Conservation (phyloP, 2,888 invertebrate genomes). For the Epinotia ramella region DNA sequence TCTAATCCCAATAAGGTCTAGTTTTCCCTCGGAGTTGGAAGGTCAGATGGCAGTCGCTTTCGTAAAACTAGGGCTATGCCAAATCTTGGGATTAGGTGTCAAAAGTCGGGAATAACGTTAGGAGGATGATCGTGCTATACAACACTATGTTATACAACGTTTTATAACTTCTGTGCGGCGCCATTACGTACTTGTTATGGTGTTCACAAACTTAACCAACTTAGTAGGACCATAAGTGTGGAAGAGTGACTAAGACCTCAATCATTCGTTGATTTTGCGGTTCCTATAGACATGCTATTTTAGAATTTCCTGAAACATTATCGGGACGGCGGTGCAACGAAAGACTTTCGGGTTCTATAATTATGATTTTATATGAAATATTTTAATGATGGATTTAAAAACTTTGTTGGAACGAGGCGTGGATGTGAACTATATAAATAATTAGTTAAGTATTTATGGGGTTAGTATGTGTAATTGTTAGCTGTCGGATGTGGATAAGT, state of each 20-base stretch:
- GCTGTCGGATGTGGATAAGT: slow-evolving; percentile 30
- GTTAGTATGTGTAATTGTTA: slow-evolving; percentile 44
- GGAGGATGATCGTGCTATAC: too few species aligned
- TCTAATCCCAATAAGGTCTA: too few species aligned
- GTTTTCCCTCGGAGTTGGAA: too few species aligned
- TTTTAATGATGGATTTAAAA: neutral
- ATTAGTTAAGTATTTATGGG: slow-evolving; percentile 46
- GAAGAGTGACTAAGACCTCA: neutral
- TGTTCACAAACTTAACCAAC: too few species aligned
- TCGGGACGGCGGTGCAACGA: neutral
- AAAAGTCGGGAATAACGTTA: too few species aligned
- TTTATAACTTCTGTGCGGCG: too few species aligned
- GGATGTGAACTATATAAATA: slow-evolving; percentile 41
- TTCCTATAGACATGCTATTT: too few species aligned
- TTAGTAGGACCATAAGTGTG: neutral
- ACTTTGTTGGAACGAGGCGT: neutral
- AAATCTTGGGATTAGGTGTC: too few species aligned
- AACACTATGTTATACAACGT: too few species aligned
- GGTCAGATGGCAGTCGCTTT: too few species aligned
- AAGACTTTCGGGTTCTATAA: neutral
- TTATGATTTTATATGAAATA: slow-evolving; percentile 12
- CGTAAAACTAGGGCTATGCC: too few species aligned
- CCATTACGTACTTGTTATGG: neutral
- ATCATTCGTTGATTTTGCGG: neutral
- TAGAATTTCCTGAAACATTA: neutral